Conservation (phyloP, 1,140 invertebrate genomes). For the Sarcophaga peregrina region DNA sequence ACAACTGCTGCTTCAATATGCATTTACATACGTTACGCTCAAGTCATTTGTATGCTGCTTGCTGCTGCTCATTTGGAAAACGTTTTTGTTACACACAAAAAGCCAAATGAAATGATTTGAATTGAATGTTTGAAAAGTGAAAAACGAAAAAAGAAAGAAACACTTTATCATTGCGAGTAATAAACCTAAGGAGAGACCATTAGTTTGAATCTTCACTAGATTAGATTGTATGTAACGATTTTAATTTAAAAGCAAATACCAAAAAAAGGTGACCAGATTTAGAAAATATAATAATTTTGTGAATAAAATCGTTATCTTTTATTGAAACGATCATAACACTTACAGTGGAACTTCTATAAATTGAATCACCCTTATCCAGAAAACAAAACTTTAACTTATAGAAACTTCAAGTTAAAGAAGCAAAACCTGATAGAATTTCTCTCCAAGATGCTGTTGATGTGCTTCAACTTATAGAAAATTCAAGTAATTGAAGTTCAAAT, state of each 20-base stretch:
- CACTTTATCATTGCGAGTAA: neutral
- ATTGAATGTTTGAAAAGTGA: too few relatives aligned
- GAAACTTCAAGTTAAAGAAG: too few relatives aligned
- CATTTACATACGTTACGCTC: neutral
- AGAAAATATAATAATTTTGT: neutral
- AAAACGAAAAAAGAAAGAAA: neutral
- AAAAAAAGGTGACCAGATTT: neutral
- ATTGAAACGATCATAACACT: too few relatives aligned
- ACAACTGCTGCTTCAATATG: neutral
- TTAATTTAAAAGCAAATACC: neutral
- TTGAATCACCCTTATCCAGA: too few relatives aligned
- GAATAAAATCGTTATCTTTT: neutral
- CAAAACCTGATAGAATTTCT: too few relatives aligned
- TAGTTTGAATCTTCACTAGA: conserved; percentile 15
- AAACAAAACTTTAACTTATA: too few relatives aligned
- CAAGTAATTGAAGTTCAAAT: too few relatives aligned
- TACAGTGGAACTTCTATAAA: too few relatives aligned
- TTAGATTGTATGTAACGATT: neutral
- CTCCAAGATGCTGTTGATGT: too few relatives aligned
- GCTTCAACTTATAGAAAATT: too few relatives aligned
- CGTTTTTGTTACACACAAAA: neutral
- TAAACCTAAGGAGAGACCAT: neutral
- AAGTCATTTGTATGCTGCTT: neutral
- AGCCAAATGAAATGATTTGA: too few relatives aligned
- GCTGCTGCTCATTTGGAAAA: neutral